Evolutionary conservation across 2,888 invertebrate species (phyloP), one percentile per base, ranked within the genome.

Genomic region (Bursaphelenchus okinawaensis): DNA sequence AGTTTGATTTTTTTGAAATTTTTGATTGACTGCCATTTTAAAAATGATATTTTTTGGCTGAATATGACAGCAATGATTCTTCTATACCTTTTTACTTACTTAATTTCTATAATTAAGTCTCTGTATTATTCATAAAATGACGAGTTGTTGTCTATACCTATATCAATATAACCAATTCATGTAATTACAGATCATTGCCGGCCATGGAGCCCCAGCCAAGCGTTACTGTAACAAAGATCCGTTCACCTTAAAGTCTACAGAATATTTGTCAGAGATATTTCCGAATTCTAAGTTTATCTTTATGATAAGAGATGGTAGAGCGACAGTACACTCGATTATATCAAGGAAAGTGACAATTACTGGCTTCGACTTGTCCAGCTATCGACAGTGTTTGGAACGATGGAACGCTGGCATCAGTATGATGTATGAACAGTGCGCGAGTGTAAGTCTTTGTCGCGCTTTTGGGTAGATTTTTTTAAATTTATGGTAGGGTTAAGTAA

Each of bases 151-250:
- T 9, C 8, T 40, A 12, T 16, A 12, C 12, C 40, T 40, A 40
- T 40, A 12, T 16, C 40, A 40, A 23, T 20, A 20, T 28, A 7
- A 8, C 55, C 16, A 22, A 29, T 29, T n/a, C n/a, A n/a, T n/a
- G n/a, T n/a, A n/a, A n/a, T n/a, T n/a, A n/a, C n/a, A 76, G 74
- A 75, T 85, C 23, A 93, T 95, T 79, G 93, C 92, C 67, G 89
- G 90, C 75, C 95, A 98, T 85, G 96, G 96, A 52, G 92, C 93
- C 81, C 90, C 92, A 27, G 95, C 96, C 7, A 69, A 72, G 31
- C 87, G 94, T 60, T 88, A 96, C 70, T 98, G 98, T 87, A 98
- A 98, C 87, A 98, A 98, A 86, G 98, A 98, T 86, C 98, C 98
- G 60, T 89, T 98, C 75, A 94, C 94, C 65, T 88, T 98, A 75